Evolutionary conservation across 2,113 vertebrate species (phyloP).

Genomic region (Ophthalmolycus amberensis): DNA sequence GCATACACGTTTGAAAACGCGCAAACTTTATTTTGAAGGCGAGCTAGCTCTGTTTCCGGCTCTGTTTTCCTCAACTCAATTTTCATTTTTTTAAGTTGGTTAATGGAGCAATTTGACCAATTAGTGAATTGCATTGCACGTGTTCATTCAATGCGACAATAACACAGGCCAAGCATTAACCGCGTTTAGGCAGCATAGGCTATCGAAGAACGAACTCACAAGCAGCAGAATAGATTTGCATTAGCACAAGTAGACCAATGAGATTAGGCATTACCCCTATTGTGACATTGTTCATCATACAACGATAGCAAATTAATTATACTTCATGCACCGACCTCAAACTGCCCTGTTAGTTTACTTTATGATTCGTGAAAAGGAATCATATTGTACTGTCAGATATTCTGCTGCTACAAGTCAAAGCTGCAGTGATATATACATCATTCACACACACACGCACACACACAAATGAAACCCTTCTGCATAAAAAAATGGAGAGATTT

Average conservation of each 20-base stretch:
- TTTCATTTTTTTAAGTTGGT: no score
- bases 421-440: neutral
- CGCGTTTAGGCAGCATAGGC: neutral
- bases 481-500: constrained; percentile 9
- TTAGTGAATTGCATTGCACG: neutral
- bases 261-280: neutral
- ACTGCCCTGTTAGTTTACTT: neutral
- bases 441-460: constrained; percentile 12
- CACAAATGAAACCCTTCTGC: neutral
- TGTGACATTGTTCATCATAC: neutral
- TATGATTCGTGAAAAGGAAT: neutral
- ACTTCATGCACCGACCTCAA: neutral
- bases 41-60: no score
- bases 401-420: neutral
- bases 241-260: neutral
- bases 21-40: no score
- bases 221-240: neutral
- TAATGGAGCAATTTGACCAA: no score
- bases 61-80: no score
- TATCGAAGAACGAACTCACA: neutral
- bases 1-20: no score
- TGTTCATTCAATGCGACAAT: neutral
- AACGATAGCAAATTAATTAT: neutral
- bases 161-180: neutral
- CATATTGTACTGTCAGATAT: neutral